Conservation (phyloP, 2,797 vertebrate genomes). For the Lerista edwardsae region DNA sequence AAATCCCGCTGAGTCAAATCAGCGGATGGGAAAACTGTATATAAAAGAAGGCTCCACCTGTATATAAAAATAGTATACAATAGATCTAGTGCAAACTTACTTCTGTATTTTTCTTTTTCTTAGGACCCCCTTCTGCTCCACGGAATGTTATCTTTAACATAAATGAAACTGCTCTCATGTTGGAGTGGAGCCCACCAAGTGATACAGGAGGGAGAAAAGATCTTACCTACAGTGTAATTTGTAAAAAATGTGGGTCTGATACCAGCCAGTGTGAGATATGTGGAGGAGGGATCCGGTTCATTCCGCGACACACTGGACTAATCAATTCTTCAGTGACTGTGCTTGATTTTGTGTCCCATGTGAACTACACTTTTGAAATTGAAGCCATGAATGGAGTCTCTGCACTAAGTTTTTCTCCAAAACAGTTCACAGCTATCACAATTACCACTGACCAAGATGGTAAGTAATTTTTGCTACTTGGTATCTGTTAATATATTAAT, state of each 20-base stretch:
- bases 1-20: no score
- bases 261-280: constrained; percentile 87
- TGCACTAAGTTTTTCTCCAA: constrained; percentile 89
- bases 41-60: no score
- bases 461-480: constrained; percentile 75
- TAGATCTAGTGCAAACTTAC: neutral
- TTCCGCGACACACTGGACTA: constrained; percentile 89
- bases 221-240: constrained; percentile 92
- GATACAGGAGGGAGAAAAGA: constrained; percentile 94
- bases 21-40: no score
- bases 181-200: constrained; percentile 96
- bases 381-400: constrained; percentile 96
- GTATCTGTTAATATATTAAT: fast-evolving
- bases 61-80: neutral
- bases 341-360: constrained; percentile 89
- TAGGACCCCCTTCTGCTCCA: constrained; percentile 94
- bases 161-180: constrained; percentile 92
- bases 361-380: constrained; percentile 98
- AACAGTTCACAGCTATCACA: constrained; percentile 88
- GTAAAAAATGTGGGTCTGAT: constrained; percentile 88
- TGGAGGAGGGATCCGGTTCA: constrained; percentile 90
- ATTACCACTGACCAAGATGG: constrained; percentile 93
- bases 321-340: constrained; percentile 88
- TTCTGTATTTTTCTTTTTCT: constrained; percentile 54
- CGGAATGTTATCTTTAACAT: constrained; percentile 92